Evolutionary conservation across 2,888 invertebrate species (phyloP).

Genomic region (Sycophila texana): DNA sequence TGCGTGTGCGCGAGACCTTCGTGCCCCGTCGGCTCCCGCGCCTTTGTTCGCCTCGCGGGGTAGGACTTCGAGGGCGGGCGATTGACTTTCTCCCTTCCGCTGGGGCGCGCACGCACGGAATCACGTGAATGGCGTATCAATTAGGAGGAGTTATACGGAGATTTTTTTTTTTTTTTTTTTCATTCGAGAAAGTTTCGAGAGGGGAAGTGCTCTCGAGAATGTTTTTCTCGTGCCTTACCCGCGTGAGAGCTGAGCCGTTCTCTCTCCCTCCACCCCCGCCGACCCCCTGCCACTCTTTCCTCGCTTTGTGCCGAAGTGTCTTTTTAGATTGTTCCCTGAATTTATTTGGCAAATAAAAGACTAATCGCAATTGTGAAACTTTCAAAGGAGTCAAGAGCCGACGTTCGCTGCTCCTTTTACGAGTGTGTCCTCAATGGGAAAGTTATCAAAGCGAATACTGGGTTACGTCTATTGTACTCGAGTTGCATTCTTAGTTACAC

Average conservation of each 20-base stretch:
- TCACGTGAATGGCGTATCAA: slow-evolving; percentile 53
- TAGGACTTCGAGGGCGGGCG: slow-evolving; percentile 43
- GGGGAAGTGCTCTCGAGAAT: neutral
- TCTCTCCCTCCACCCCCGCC: neutral
- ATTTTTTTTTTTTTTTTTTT: slow-evolving; percentile 10
- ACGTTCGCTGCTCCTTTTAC: too few species aligned
- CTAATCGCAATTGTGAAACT: too few species aligned
- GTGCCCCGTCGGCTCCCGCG: neutral
- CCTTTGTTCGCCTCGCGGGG: slow-evolving; percentile 28
- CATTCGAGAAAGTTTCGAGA: slow-evolving; percentile 26
- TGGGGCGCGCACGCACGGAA: slow-evolving; percentile 13
- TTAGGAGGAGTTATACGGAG: slow-evolving; percentile 39
- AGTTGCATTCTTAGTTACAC: too few species aligned
- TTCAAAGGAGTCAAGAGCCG: too few species aligned
- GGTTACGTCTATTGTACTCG: too few species aligned
- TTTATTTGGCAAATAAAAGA: too few species aligned
- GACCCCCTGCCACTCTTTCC: neutral
- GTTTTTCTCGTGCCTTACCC: neutral
- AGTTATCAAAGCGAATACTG: too few species aligned
- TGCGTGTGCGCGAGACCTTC: neutral
- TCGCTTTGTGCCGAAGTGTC: neutral
- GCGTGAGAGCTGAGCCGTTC: neutral
- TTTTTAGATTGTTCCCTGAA: neutral
- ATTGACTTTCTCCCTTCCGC: slow-evolving; percentile 40
- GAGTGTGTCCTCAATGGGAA: too few species aligned